phyloP scores from a whole-genome alignment of 2,888 invertebrate genomes.

The Coelopa pilipes region DNA sequence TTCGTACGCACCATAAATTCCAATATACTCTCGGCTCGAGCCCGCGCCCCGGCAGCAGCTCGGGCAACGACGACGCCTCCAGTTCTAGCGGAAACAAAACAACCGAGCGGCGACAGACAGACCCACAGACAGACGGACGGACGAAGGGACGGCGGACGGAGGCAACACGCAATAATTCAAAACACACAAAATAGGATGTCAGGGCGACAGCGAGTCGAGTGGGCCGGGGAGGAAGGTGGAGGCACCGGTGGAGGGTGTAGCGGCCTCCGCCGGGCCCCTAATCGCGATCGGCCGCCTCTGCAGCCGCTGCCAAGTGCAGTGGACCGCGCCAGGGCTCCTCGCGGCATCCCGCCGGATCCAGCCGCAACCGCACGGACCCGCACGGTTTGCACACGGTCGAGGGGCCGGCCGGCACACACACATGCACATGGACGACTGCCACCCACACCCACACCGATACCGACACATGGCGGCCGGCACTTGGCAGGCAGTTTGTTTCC shows the following conservation, averaged over 20 bases:
- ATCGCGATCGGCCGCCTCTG: conserved; percentile 10
- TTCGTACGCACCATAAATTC: conserved; percentile 51
- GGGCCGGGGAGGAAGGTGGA: too few relatives aligned
- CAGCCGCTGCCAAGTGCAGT: conserved; percentile 19
- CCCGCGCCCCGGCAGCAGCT: not conserved
- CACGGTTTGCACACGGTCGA: too few relatives aligned
- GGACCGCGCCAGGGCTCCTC: not conserved
- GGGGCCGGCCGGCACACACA: too few relatives aligned
- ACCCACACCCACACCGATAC: not conserved
- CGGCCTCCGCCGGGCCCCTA: not conserved
- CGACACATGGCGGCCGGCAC: not conserved
- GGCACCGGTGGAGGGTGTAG: too few relatives aligned
- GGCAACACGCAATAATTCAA: conserved; percentile 32
- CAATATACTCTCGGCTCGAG: conserved; percentile 39
- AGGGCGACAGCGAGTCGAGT: not conserved
- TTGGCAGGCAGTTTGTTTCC: conserved; percentile 33
- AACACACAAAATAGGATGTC: conserved; percentile 14
- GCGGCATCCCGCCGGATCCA: not conserved
- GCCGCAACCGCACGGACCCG: too few relatives aligned
- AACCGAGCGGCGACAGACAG: conserved; percentile 12
- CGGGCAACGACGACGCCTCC: conserved; percentile 21
- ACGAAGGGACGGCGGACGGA: conserved; percentile 27
- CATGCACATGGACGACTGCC: not conserved
- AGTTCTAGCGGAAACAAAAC: conserved; percentile 8
- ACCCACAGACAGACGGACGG: conserved; percentile 24